These are phyloP conservation scores for Hippopotamyrus pictus DNA, from an alignment of 2,797 vertebrate genomes.

Conservation along the genomic window DNA sequence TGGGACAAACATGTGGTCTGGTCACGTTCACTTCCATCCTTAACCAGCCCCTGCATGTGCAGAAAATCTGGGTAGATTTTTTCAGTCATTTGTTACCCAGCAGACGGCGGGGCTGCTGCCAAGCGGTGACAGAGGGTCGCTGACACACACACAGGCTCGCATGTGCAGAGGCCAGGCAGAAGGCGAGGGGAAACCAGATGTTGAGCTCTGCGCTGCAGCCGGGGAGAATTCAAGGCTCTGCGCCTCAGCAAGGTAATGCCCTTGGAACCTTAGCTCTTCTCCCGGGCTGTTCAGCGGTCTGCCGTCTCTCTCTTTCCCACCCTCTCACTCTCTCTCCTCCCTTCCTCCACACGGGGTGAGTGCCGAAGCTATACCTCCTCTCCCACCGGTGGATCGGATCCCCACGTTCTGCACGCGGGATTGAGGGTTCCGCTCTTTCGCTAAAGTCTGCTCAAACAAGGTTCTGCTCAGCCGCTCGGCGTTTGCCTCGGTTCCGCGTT, in stretches of 20 bases:
- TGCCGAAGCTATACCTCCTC: neutral
- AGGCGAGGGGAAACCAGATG: conserved; percentile 60
- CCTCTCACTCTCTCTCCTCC: neutral
- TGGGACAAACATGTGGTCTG: conserved; percentile 44
- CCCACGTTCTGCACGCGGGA: neutral
- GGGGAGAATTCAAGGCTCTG: conserved; percentile 32
- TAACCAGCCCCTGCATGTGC: conserved; percentile 42
- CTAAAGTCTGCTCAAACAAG: neutral
- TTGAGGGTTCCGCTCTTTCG: neutral
- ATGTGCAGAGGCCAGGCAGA: conserved; percentile 49
- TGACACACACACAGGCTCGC: conserved; percentile 50
- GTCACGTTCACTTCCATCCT: conserved; percentile 47
- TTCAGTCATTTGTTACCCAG: conserved; percentile 50
- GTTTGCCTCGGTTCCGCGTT: neutral
- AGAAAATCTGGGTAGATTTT: conserved; percentile 47
- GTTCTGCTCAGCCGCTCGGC: neutral
- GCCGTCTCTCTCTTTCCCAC: neutral
- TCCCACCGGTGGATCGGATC: neutral
- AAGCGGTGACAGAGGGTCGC: conserved; percentile 52
- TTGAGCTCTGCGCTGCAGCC: conserved; percentile 46
- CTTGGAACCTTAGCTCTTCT: neutral
- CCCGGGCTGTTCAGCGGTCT: neutral
- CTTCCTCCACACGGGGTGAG: neutral
- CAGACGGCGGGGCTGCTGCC: conserved; percentile 47
- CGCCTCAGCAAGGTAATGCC: conserved; percentile 36